A percentile compares a stretch with the other conserved stretches of the same genome.
These are phyloP conservation scores for Zosterops lateralis DNA, from an alignment of 2,113 vertebrate genomes.

Conservation along the genomic window DNA sequence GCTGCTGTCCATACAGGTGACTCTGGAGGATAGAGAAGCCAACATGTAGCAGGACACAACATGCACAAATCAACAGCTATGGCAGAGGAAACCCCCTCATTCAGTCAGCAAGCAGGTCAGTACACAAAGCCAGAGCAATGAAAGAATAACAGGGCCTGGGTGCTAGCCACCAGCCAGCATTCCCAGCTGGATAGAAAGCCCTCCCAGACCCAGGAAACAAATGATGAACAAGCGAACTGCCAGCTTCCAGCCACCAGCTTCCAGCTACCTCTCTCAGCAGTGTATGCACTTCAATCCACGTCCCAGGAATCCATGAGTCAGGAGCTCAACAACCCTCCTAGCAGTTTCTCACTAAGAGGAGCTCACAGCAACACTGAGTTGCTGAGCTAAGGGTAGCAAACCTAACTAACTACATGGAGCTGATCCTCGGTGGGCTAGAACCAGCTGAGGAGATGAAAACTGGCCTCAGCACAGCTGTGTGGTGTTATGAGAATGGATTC, in stretches of 20 bases:
- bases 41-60: not conserved
- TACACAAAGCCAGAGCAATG: not conserved
- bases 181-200: not conserved
- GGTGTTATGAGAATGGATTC: fast-evolving
- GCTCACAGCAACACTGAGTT: not conserved
- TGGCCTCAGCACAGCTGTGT: fast-evolving
- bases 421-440: not conserved
- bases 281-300: not conserved
- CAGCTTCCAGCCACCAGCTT: not conserved
- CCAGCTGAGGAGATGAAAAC: not conserved
- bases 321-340: not conserved
- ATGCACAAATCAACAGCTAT: not conserved
- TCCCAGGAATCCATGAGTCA: not conserved
- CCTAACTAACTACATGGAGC: fast-evolving
- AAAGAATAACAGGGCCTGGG: not conserved
- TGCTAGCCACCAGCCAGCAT: not conserved
- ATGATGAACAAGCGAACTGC: not conserved
- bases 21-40: not conserved
- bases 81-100: not conserved
- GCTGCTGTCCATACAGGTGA: not conserved
- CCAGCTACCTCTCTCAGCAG: not conserved
- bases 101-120: not conserved
- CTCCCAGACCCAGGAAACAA: not conserved
- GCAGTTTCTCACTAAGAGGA: not conserved
- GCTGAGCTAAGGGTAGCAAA: not conserved